Percentiles rank a stretch among this genome's conserved stretches.
Conservation (phyloP, 2,888 invertebrate species). For the Ptychoptera contaminata region DNA sequence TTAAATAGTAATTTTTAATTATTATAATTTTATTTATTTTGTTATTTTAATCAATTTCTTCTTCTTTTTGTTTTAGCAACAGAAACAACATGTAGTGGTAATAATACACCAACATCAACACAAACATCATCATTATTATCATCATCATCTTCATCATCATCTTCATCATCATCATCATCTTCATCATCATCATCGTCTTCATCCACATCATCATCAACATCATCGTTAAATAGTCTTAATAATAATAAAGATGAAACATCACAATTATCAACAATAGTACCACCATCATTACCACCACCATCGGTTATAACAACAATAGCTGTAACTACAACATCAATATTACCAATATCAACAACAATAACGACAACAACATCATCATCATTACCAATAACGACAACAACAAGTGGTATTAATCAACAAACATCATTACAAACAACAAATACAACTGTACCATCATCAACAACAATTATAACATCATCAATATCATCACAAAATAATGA, state of each 20-base stretch:
- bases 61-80: background rate
- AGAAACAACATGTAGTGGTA: conserved; percentile 1
- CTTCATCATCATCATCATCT: background rate
- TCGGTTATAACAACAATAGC: conserved; percentile 9
- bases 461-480: background rate
- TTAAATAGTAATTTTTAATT: too few relatives aligned
- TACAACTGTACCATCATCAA: too few relatives aligned
- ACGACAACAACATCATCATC: background rate
- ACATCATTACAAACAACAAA: too few relatives aligned
- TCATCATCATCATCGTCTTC: background rate
- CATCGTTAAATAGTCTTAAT: background rate
- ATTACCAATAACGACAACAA: background rate
- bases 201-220: background rate
- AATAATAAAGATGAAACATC: background rate
- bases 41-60: too few relatives aligned
- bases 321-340: conserved; percentile 9
- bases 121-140: conserved; percentile 4
- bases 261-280: conserved; percentile 5
- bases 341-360: background rate
- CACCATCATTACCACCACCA: too few relatives aligned
- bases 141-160: conserved; percentile 5
- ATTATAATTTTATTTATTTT: too few relatives aligned
- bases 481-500: background rate
- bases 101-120: conserved; percentile 2
- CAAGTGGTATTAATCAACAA: too few relatives aligned